A percentile compares a stretch with the other conserved stretches of the same genome.
phyloP scores from a whole-genome alignment of 2,113 vertebrate genomes.

The Campylomormyrus tamandua region DNA sequence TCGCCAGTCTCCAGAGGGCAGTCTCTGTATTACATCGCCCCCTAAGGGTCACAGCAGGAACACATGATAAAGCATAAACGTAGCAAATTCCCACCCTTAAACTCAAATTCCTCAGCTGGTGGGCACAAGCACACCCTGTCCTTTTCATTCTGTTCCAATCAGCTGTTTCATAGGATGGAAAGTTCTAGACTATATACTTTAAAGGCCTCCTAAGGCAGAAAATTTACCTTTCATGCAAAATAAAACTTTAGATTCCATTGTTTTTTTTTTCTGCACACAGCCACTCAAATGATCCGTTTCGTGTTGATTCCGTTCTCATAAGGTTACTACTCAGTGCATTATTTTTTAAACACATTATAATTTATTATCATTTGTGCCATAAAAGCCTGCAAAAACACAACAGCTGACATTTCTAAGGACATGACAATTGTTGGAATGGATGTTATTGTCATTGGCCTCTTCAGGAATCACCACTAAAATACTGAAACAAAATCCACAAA shows the following conservation, averaged over 20 bases:
- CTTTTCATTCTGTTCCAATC: neutral
- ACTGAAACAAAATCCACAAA: constrained; percentile 23
- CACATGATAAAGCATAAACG: neutral
- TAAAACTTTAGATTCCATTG: neutral
- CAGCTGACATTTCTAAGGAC: neutral
- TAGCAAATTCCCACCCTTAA: neutral
- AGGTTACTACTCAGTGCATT: neutral
- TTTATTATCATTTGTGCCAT: neutral
- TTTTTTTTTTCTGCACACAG: neutral
- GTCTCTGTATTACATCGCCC: neutral
- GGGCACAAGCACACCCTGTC: neutral
- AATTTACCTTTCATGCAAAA: neutral
- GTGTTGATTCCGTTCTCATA: neutral
- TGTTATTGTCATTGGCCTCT: neutral
- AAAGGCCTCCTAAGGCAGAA: neutral
- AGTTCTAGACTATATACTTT: neutral
- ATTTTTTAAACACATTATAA: neutral
- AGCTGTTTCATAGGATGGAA: neutral
- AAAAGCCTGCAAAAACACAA: neutral
- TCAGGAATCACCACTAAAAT: constrained; percentile 3
- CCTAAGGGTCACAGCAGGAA: neutral
- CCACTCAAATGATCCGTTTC: neutral
- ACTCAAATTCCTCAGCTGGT: neutral
- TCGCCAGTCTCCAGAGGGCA: neutral
- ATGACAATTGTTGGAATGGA: neutral